Base-by-base conservation (phyloP, 2,888 invertebrate species). In the Cancer borealis region DNA sequence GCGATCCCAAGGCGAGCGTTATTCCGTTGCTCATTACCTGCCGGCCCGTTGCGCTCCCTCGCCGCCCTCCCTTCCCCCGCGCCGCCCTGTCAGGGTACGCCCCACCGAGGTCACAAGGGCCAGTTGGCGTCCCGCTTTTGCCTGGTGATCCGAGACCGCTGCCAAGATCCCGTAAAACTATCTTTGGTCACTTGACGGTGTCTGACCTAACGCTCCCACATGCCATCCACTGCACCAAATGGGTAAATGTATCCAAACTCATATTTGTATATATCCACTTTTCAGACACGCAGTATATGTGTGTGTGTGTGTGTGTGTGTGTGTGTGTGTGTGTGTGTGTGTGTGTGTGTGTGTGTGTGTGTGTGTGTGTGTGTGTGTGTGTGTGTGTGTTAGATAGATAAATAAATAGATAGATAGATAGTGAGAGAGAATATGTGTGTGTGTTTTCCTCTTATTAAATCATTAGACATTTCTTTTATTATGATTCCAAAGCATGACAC, bases 71-170 rank as follows among this genome's bases (percentile, higher is more conserved):
- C 79, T 79, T 30, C 4, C 79, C 79, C 79, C 79, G 6, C 79
- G 79, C 79, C 79, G 30, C 12, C 30, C 79, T 79, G 30, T 26
- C 79, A 79, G 79, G 79, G 79, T 1, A 79, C 79, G 26, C 12
- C 30, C 79, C 79, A 30, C 79, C 79, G 30, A 79, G 79, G 79
- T 79, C 79, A 79, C 30, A 30, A 21, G 79, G 79, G 79, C 10
- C 79, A 79, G 79, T 79, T 79, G 79, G 79, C 79, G 30, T 79
- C 79, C 26, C 8, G 79, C 79, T 79, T 26, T 26, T 79, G 79
- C 26, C 79, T 21, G 6, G 79, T 79, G 79, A 79, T 79, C 79
- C 79, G 12, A 30, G 79, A 26, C 79, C 79, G 79, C 30, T 79
- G 8, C 30, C 14, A 30, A 79, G 30, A 79, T 79, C 79, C 79